Percentiles rank a stretch among this genome's conserved stretches.
phyloP scores from a whole-genome alignment of 2,797 vertebrate species.

The Sebastes vulpes region DNA sequence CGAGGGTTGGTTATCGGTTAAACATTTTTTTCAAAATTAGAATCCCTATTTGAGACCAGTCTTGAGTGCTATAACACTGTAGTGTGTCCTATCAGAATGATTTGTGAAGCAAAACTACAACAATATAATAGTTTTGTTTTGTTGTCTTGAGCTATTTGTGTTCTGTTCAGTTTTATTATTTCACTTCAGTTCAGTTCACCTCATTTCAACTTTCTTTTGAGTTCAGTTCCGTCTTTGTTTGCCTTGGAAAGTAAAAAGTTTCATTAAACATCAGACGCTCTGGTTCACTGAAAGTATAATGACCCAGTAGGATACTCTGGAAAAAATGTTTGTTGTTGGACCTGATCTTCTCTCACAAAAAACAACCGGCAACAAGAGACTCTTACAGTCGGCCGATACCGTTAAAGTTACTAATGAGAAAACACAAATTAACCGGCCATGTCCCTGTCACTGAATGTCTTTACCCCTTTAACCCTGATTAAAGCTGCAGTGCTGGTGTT shows the following conservation, averaged over 20 bases:
- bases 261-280: constrained; percentile 34
- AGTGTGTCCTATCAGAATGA: neutral
- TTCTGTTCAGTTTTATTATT: neutral
- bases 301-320: constrained; percentile 26
- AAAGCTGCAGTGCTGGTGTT: constrained; percentile 20
- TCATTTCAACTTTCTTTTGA: constrained; percentile 19
- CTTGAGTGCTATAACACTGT: too few relatives aligned
- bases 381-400: neutral
- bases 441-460: neutral
- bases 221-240: constrained; percentile 27
- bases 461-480: constrained; percentile 15
- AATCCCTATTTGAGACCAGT: too few relatives aligned
- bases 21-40: too few relatives aligned
- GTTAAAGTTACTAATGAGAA: constrained; percentile 25
- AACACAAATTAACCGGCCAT: constrained; percentile 13
- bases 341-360: constrained; percentile 19
- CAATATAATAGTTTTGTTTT: neutral
- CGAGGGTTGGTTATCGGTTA: too few relatives aligned
- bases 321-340: constrained; percentile 43
- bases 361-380: constrained; percentile 5
- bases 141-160: neutral
- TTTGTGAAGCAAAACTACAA: neutral
- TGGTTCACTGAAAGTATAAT: constrained; percentile 45
- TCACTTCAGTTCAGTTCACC: neutral
- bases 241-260: constrained; percentile 31